Evolutionary conservation across 2,888 invertebrate species (phyloP).

Genomic region (Troides oblongomaculatus): DNA sequence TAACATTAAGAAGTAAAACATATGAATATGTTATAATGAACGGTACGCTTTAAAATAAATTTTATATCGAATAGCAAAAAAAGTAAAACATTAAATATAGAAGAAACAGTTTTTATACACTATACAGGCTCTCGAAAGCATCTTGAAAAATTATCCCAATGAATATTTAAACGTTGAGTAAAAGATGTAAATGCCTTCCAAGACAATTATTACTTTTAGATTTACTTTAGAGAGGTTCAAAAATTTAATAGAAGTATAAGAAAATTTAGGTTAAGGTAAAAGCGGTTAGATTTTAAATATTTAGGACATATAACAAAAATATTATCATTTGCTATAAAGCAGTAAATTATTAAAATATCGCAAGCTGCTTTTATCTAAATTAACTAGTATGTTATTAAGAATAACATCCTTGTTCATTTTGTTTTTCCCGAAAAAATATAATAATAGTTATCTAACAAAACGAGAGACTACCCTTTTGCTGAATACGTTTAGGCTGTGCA

Average conservation of each 20-base stretch:
- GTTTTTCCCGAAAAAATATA: background rate
- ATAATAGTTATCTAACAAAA: background rate
- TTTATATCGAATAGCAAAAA: background rate
- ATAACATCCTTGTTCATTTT: background rate
- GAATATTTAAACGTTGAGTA: slow-evolving; percentile 10
- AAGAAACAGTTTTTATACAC: background rate
- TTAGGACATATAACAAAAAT: too few relatives aligned
- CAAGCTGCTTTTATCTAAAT: too few relatives aligned
- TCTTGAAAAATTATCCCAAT: slow-evolving; percentile 1
- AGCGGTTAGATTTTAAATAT: background rate
- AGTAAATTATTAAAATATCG: too few relatives aligned
- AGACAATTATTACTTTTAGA: slow-evolving; percentile 8
- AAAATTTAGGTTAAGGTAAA: background rate
- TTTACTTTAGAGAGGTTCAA: slow-evolving; percentile 1
- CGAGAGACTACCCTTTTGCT: background rate
- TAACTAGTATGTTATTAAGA: background rate
- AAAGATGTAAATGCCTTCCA: slow-evolving; percentile 1
- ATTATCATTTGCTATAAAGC: too few relatives aligned
- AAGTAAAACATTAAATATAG: background rate
- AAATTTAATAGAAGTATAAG: background rate
- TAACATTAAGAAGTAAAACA: background rate
- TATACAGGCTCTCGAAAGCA: background rate
- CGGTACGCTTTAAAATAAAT: background rate
- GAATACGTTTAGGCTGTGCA: background rate
- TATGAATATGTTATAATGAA: background rate